Conservation (phyloP, 2,113 vertebrate genomes). For the Rhea americana region DNA sequence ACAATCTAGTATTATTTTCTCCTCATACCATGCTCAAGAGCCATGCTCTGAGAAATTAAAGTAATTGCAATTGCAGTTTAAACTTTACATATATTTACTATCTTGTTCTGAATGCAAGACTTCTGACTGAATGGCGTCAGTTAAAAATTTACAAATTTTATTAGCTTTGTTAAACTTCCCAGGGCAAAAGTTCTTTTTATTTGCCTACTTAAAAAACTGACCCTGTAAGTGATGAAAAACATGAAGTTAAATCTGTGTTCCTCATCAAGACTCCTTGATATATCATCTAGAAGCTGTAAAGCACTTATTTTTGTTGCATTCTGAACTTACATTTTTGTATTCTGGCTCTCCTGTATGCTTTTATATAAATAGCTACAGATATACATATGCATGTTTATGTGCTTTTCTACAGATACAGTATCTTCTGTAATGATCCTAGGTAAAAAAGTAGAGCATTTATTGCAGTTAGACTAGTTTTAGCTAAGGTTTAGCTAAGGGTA, state of each 20-base stretch:
- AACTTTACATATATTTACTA: background rate
- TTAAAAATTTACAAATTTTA: background rate
- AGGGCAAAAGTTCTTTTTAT: background rate
- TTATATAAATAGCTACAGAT: background rate
- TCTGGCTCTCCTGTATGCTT: background rate
- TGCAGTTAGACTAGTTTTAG: background rate
- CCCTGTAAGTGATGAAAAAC: background rate
- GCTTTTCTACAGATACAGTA: background rate
- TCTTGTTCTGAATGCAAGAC: background rate
- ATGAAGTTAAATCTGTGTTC: too few relatives aligned
- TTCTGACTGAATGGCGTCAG: background rate
- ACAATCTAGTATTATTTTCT: background rate
- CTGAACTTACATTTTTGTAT: background rate
- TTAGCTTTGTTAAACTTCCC: background rate
- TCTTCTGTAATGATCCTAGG: background rate
- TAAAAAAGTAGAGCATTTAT: background rate
- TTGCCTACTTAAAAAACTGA: background rate
- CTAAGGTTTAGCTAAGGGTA: too few relatives aligned
- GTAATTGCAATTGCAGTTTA: background rate
- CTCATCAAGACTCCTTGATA: too few relatives aligned
- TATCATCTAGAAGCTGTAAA: too few relatives aligned
- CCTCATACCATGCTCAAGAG: background rate
- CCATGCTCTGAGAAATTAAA: background rate
- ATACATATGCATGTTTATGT: background rate
- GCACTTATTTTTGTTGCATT: too few relatives aligned